These are phyloP conservation scores for Sclerodermus sp. DNA, from an alignment of 2,888 invertebrate genomes.

Conservation along the genomic window DNA sequence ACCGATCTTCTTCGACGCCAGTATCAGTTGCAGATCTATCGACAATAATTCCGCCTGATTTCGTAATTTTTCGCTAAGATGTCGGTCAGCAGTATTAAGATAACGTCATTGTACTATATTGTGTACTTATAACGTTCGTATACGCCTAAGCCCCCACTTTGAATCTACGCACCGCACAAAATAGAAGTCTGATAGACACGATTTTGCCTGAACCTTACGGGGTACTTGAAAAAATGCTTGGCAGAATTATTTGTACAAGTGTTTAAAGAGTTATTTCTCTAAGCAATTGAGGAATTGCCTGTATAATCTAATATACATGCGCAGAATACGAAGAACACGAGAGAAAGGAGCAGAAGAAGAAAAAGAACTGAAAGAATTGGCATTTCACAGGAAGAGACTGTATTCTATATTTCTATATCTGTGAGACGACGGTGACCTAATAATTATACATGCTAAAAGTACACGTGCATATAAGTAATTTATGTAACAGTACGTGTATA, in stretches of 20 bases:
- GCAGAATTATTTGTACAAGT: too few relatives aligned
- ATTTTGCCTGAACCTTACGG: too few relatives aligned
- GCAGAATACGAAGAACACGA: too few relatives aligned
- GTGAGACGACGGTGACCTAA: slow-evolving; percentile 24
- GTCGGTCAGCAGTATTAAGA: slow-evolving; percentile 19
- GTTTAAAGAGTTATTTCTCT: too few relatives aligned
- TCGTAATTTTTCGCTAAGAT: slow-evolving; percentile 11
- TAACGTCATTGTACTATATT: slow-evolving; percentile 25
- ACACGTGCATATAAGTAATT: neutral
- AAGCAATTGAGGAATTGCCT: too few relatives aligned
- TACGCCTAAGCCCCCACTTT: slow-evolving; percentile 20
- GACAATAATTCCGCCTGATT: slow-evolving; percentile 41
- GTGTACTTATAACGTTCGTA: slow-evolving; percentile 24
- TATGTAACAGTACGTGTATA: slow-evolving; percentile 12
- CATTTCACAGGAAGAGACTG: slow-evolving; percentile 21
- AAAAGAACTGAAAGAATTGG: too few relatives aligned
- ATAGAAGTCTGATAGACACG: slow-evolving; percentile 6
- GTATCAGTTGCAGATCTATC: slow-evolving; percentile 27
- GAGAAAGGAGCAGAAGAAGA: too few relatives aligned
- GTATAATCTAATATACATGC: too few relatives aligned
- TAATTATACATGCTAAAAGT: slow-evolving; percentile 12
- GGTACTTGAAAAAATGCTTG: too few relatives aligned
- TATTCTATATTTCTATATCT: slow-evolving; percentile 38
- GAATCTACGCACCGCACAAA: slow-evolving; percentile 31
- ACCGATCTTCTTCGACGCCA: slow-evolving; percentile 22